Evolutionary conservation across 2,113 vertebrate genomes (phyloP).

Genomic region (Carassius carassius): DNA sequence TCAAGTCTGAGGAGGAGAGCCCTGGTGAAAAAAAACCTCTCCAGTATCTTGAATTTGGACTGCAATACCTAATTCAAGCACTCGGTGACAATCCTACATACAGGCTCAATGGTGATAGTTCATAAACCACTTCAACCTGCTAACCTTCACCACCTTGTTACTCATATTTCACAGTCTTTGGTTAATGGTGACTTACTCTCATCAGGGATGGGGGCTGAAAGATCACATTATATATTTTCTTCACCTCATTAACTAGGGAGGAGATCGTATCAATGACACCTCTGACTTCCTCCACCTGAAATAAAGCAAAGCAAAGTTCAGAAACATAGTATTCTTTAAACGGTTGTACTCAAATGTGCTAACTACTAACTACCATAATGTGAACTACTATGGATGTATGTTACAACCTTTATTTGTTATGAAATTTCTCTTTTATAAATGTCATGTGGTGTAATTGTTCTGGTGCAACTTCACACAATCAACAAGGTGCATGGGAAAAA

Average conservation of each 20-base stretch:
- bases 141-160: too few relatives aligned
- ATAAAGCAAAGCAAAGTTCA: constrained; percentile 14
- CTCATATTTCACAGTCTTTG: background rate
- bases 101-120: background rate
- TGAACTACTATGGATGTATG: background rate
- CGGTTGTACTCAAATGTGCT: background rate
- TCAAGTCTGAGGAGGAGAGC: too few relatives aligned
- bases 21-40: too few relatives aligned
- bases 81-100: too few relatives aligned
- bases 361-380: too few relatives aligned
- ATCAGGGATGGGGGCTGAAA: constrained; percentile 92
- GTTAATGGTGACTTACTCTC: constrained; percentile 79
- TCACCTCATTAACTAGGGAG: constrained; percentile 87
- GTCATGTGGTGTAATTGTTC: too few relatives aligned
- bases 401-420: background rate
- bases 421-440: background rate
- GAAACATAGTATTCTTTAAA: background rate
- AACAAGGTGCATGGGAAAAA: too few relatives aligned
- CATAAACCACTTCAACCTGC: background rate
- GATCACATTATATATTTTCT: constrained; percentile 92
- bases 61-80: too few relatives aligned
- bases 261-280: constrained; percentile 82
- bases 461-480: too few relatives aligned
- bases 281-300: constrained; percentile 90
- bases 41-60: too few relatives aligned